A percentile compares a stretch with the other conserved stretches of the same genome.
phyloP scores from a whole-genome alignment of 2,888 invertebrate species.

The Therioaphis trifolii region DNA sequence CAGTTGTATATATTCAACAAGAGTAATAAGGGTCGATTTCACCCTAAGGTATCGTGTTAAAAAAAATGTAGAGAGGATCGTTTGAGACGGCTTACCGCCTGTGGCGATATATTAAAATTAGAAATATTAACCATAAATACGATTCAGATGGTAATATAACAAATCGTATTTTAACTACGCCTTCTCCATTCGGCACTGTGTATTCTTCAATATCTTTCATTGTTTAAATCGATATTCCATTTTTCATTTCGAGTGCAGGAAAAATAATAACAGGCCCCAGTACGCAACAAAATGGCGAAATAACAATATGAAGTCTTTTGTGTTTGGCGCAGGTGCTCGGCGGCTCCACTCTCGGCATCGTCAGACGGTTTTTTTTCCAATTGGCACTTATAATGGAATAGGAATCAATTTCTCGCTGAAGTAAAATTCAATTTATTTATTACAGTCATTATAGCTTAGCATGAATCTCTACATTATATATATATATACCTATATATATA shows the following conservation, averaged over 20 bases:
- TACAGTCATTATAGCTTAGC: too few species aligned
- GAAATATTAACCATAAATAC: conserved; percentile 62
- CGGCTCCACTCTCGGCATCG: conserved; percentile 6
- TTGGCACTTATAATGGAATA: conserved; percentile 22
- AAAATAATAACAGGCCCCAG: conserved; percentile 48
- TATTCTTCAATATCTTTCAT: conserved; percentile 40
- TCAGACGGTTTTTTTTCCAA: conserved; percentile 46
- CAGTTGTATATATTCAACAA: neutral
- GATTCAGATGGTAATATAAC: conserved; percentile 56
- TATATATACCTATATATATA: too few species aligned
- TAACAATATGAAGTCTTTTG: conserved; percentile 61
- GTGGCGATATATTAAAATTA: conserved; percentile 60
- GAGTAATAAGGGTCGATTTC: conserved; percentile 5
- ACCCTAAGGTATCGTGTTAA: neutral
- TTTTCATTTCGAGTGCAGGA: conserved; percentile 57
- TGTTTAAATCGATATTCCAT: conserved; percentile 58
- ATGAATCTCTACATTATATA: too few species aligned
- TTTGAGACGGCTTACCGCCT: conserved; percentile 57
- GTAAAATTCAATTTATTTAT: neutral
- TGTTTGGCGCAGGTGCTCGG: conserved; percentile 54
- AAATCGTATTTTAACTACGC: conserved; percentile 59
- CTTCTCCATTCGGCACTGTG: conserved; percentile 41
- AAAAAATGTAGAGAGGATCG: conserved; percentile 50
- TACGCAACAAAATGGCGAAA: conserved; percentile 61
- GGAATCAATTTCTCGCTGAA: conserved; percentile 17